A percentile compares a stretch with the other conserved stretches of the same genome.
Evolutionary conservation across 2,888 invertebrate species (phyloP).

Genomic region (Escarpia spicata): DNA sequence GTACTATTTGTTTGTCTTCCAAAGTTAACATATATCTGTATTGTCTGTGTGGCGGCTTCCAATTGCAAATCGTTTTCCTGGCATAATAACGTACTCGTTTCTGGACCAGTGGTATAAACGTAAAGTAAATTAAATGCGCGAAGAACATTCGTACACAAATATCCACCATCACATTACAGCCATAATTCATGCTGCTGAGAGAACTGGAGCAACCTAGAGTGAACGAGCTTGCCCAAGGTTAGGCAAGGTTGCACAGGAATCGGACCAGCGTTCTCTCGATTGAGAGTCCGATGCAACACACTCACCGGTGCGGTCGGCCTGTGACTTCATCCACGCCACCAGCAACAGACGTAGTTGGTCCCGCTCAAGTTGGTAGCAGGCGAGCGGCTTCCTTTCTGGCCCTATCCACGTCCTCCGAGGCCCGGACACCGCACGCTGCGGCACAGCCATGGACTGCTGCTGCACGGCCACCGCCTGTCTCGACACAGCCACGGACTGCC

Average conservation of each 20-base stretch:
- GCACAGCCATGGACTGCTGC: background rate
- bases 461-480: background rate
- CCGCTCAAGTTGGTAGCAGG: background rate
- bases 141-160: no score
- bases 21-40: background rate
- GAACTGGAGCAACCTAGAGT: no score
- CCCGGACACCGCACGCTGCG: background rate
- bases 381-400: background rate
- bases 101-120: background rate
- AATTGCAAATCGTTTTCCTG: background rate
- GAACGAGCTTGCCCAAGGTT: no score
- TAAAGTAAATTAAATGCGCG: no score
- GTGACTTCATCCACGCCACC: conserved; percentile 4
- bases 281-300: background rate
- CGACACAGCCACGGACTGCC: background rate
- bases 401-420: background rate
- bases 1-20: background rate
- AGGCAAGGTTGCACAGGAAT: no score
- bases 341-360: background rate
- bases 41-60: background rate
- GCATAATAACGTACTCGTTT: background rate
- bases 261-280: no score
- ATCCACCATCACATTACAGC: no score
- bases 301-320: background rate
- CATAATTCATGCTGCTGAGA: no score